These are phyloP conservation scores for Mormyrus lacerda DNA, from an alignment of 2,113 vertebrate genomes.

Conservation along the genomic window DNA sequence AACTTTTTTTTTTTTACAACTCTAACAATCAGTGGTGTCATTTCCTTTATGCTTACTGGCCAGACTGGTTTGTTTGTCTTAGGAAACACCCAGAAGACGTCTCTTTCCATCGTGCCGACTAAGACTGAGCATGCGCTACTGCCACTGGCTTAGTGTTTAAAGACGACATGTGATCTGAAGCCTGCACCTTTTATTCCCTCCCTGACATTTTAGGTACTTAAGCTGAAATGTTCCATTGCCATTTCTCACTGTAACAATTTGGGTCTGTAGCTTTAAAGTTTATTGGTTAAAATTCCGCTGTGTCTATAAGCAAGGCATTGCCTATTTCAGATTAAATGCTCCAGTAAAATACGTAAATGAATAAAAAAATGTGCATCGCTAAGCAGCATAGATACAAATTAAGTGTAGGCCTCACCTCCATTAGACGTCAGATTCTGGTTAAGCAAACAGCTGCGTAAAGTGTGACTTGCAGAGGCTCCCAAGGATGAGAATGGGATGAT, in stretches of 20 bases:
- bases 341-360: not conserved
- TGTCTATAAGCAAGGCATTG: not conserved
- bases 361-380: not conserved
- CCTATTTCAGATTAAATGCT: not conserved
- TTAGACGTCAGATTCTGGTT: not conserved
- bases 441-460: not conserved
- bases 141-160: not conserved
- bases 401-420: not conserved
- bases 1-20: not conserved
- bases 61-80: not conserved
- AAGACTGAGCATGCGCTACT: not conserved
- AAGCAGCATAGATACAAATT: not conserved
- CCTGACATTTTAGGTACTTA: not conserved
- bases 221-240: not conserved
- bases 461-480: not conserved
- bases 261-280: not conserved
- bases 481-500: not conserved
- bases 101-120: not conserved
- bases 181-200: not conserved
- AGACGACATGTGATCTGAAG: not conserved
- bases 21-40: not conserved
- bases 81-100: not conserved
- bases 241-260: not conserved
- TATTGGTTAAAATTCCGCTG: not conserved
- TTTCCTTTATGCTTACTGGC: not conserved